Evolutionary conservation across 2,113 vertebrate genomes (phyloP), one percentile per base, ranked within the genome.

Genomic region (Lepidothrix coronata): DNA sequence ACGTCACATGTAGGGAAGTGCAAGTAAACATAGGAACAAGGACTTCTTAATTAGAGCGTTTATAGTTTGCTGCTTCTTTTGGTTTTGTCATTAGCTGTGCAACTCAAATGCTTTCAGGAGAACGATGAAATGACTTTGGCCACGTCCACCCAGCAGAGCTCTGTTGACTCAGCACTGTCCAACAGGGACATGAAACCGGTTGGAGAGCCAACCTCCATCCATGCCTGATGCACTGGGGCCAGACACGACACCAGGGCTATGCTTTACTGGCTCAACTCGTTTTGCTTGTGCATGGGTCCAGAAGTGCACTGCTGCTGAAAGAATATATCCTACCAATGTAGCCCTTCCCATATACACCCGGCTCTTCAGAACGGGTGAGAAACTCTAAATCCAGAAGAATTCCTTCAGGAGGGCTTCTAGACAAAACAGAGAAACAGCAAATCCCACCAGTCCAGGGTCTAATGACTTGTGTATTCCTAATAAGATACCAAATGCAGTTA

Each of bases 71-170:
- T 87, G 72, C 30, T 35, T 61, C 49, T 76, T 49, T 74, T 72
- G 49, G 11, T 74, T 79, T 86, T 93, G 72, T 77, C 67, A 89
- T 75, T 85, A 72, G 46, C 58, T n/a, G 7, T 65, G 62, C 37
- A 74, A 67, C 55, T 55, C 70, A 68, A 79, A 85, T 58, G 63
- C 72, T 89, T 74, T 46, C 83, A 78, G 94, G 76, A 74, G 39
- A 71, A 51, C 0, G 0, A 68, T 1, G 0, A 77, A 88, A 85
- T 0, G 0, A 59, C 35, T 94, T 55, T 54, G 54, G 52, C n/a
- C 71, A 46, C 46, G 62, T 79, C 63, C 67, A 91, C 35, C 35
- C 1, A 0, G n/a, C 35, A 68, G 71, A 73, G 18, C 43, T 65
- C 27, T 68, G n/a, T 19, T 85, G 84, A 82, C 75, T 88, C 81